Evolutionary conservation across 1,140 invertebrate species (phyloP).

Genomic region (Archegozetes longisetosus): DNA sequence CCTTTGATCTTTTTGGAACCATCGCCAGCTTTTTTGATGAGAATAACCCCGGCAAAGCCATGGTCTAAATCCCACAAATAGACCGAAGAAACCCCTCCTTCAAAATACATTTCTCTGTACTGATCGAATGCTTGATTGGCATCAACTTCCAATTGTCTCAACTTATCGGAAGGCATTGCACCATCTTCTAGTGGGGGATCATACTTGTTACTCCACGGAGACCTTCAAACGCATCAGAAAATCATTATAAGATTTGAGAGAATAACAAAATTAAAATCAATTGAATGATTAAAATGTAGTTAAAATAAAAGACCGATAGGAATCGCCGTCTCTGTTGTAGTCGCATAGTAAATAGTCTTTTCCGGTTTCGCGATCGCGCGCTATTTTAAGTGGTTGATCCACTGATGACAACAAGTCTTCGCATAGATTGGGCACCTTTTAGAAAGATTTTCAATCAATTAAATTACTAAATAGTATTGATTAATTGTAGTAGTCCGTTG

Average conservation of each 20-base stretch:
- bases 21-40: constrained; percentile 97
- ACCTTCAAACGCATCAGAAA: constrained; percentile 50
- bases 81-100: constrained; percentile 96
- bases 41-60: constrained; percentile 95
- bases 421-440: constrained; percentile 57
- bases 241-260: not conserved
- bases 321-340: constrained; percentile 98
- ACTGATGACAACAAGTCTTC: constrained; percentile 93
- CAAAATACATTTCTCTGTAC: constrained; percentile 97
- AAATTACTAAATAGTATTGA: not conserved
- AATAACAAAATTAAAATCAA: not conserved
- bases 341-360: constrained; percentile 97
- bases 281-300: constrained; percentile 11
- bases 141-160: constrained; percentile 90
- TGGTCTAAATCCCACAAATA: constrained; percentile 99
- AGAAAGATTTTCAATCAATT: not conserved
- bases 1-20: constrained; percentile 91
- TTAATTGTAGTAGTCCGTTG: not conserved
- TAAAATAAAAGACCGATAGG: constrained; percentile 55
- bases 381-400: constrained; percentile 96
- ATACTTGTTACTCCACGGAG: constrained; percentile 98
- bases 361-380: constrained; percentile 77
- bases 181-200: constrained; percentile 96
- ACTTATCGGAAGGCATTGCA: constrained; percentile 87
- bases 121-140: constrained; percentile 97